phyloP scores from a whole-genome alignment of 1,140 invertebrate genomes.

The Copidosoma floridanum region DNA sequence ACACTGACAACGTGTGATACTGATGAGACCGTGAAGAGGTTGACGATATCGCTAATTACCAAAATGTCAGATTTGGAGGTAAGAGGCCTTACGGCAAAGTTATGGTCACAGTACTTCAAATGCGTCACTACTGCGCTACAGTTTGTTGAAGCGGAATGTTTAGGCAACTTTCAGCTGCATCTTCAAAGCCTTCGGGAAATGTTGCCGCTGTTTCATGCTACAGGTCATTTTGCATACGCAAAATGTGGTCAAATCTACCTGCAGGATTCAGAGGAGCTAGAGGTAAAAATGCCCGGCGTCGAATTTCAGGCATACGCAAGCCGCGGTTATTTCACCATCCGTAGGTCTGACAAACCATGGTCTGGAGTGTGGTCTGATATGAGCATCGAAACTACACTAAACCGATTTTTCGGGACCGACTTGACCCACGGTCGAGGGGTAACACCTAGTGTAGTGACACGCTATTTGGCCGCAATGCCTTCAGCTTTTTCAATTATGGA shows the following conservation, averaged over 20 bases:
- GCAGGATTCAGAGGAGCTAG: slow-evolving; percentile 40
- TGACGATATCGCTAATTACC: not conserved
- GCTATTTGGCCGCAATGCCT: slow-evolving; percentile 19
- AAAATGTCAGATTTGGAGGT: slow-evolving; percentile 27
- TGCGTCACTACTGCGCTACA: slow-evolving; percentile 1
- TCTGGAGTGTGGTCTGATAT: slow-evolving; percentile 47
- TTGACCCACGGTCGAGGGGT: slow-evolving; percentile 18
- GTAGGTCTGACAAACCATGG: slow-evolving; percentile 43
- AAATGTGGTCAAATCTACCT: slow-evolving; percentile 47
- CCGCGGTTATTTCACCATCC: slow-evolving; percentile 34
- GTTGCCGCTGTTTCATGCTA: slow-evolving; percentile 44
- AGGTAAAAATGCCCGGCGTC: slow-evolving; percentile 32
- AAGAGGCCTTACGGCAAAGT: slow-evolving; percentile 15
- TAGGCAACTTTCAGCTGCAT: slow-evolving; percentile 38
- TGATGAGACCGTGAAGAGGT: no score
- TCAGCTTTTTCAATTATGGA: slow-evolving; percentile 11
- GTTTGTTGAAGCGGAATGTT: slow-evolving; percentile 29
- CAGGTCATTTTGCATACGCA: slow-evolving; percentile 42
- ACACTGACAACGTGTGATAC: no score
- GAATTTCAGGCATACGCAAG: slow-evolving; percentile 38
- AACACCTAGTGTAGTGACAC: slow-evolving; percentile 23
- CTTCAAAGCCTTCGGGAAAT: slow-evolving; percentile 31
- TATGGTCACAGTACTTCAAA: slow-evolving; percentile 24
- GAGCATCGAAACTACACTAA: slow-evolving; percentile 44
- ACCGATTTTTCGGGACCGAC: slow-evolving; percentile 34